A percentile compares a stretch with the other conserved stretches of the same genome.
These are phyloP conservation scores for Cryptoblepharus egeriae DNA, from an alignment of 2,797 vertebrate genomes.

Conservation along the genomic window DNA sequence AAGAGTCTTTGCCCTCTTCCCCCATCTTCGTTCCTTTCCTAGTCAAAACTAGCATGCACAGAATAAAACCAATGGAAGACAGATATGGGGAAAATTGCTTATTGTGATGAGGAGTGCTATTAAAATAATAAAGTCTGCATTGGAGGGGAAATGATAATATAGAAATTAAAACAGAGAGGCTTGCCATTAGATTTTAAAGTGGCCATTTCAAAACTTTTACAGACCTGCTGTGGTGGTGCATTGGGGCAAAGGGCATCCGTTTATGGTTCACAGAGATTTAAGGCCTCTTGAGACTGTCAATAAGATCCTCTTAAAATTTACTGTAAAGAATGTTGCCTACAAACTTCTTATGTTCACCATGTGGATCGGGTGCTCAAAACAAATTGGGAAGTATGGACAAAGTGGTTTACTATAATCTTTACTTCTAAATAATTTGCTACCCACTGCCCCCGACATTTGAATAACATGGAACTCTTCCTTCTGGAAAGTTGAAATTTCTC, in stretches of 20 bases:
- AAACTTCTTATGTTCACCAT: background rate
- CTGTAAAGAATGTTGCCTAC: background rate
- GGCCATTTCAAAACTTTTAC: slow-evolving; percentile 46
- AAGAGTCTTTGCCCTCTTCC: slow-evolving; percentile 52
- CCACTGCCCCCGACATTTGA: slow-evolving; percentile 7
- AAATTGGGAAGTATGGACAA: background rate
- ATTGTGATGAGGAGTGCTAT: slow-evolving; percentile 75
- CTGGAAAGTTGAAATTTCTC: background rate
- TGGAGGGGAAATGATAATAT: slow-evolving; percentile 61
- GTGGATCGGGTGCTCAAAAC: background rate
- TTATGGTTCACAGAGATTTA: background rate
- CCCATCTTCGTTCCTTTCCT: slow-evolving; percentile 39
- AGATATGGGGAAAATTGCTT: slow-evolving; percentile 72
- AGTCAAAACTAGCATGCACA: slow-evolving; percentile 55
- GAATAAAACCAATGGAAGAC: slow-evolving; percentile 76
- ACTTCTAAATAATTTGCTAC: slow-evolving; percentile 2
- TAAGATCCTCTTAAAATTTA: background rate
- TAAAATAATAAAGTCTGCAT: slow-evolving; percentile 69
- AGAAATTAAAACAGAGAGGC: slow-evolving; percentile 19
- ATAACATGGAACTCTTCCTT: background rate
- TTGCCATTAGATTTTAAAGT: slow-evolving; percentile 55
- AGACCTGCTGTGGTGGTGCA: background rate
- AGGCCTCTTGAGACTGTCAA: background rate
- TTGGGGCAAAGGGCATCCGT: background rate
- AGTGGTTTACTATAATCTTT: background rate